Conservation (phyloP, 2,888 invertebrate genomes). For the Eremobia ochroleuca region DNA sequence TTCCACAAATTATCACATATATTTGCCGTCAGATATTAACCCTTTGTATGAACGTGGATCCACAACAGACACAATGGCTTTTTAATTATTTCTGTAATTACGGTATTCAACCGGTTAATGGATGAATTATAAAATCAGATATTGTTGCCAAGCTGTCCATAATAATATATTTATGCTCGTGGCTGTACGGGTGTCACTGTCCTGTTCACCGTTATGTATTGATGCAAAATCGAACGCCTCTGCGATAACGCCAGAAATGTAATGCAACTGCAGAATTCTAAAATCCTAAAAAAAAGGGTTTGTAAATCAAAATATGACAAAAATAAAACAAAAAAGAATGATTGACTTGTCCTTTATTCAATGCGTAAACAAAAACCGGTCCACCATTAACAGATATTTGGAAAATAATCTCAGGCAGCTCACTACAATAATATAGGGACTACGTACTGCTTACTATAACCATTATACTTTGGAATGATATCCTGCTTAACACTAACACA, state of each 20-base stretch:
- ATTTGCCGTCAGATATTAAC: too few relatives aligned
- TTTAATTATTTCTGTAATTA: too few relatives aligned
- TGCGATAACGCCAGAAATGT: background rate
- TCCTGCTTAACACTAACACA: constrained; percentile 82
- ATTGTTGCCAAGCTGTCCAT: too few relatives aligned
- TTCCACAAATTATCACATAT: too few relatives aligned
- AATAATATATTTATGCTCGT: too few relatives aligned
- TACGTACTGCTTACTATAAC: constrained; percentile 77
- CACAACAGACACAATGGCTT: too few relatives aligned
- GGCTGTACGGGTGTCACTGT: background rate
- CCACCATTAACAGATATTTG: constrained; percentile 79
- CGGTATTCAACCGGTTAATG: too few relatives aligned
- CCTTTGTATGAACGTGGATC: too few relatives aligned
- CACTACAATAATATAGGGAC: constrained; percentile 76
- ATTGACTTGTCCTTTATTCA: constrained; percentile 87
- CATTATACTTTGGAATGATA: constrained; percentile 88
- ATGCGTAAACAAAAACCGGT: constrained; percentile 89
- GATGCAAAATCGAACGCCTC: background rate
- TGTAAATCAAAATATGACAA: background rate
- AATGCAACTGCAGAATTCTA: background rate
- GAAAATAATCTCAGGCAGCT: constrained; percentile 82
- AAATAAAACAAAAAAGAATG: constrained; percentile 69
- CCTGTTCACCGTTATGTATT: too few relatives aligned
- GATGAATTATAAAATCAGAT: too few relatives aligned
- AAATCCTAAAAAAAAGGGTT: background rate